Percentiles rank a stretch among this genome's conserved stretches.
Conservation (phyloP, 2,113 vertebrate species). For the Tretioscincus oriximinensis region DNA sequence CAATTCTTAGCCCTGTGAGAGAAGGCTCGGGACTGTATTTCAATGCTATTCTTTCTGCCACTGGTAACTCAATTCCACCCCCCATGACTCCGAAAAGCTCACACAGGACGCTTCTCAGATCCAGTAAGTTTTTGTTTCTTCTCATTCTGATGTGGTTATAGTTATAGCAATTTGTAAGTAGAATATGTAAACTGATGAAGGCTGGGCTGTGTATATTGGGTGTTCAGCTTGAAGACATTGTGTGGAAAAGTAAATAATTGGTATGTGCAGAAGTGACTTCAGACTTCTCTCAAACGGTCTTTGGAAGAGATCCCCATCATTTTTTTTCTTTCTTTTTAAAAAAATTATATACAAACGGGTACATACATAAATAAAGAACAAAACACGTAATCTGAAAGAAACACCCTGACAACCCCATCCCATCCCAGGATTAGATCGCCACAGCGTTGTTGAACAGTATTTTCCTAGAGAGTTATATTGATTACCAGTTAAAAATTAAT, state of each 20-base stretch:
- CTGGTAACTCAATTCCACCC: conserved; percentile 79
- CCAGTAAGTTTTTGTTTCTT: conserved; percentile 80
- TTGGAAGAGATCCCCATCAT: too few relatives aligned
- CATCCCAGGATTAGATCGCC: too few relatives aligned
- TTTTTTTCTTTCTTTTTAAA: too few relatives aligned
- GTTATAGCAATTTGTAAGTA: neutral
- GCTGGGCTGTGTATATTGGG: neutral
- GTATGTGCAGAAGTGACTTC: too few relatives aligned
- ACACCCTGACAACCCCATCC: too few relatives aligned
- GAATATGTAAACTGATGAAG: neutral
- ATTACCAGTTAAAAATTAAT: too few relatives aligned
- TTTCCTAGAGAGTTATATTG: too few relatives aligned
- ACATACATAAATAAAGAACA: too few relatives aligned
- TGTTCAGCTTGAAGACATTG: neutral
- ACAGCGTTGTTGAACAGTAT: too few relatives aligned
- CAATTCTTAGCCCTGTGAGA: conserved; percentile 96
- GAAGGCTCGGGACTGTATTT: conserved; percentile 98
- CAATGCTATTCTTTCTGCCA: conserved; percentile 89
- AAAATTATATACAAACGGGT: too few relatives aligned
- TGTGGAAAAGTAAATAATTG: neutral
- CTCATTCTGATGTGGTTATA: neutral
- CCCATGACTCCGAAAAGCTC: conserved; percentile 92
- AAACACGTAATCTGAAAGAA: too few relatives aligned
- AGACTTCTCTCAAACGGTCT: too few relatives aligned
- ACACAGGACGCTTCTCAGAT: conserved; percentile 89